Conservation (phyloP, 2,797 vertebrate genomes). For the Sphaeramia orbicularis region DNA sequence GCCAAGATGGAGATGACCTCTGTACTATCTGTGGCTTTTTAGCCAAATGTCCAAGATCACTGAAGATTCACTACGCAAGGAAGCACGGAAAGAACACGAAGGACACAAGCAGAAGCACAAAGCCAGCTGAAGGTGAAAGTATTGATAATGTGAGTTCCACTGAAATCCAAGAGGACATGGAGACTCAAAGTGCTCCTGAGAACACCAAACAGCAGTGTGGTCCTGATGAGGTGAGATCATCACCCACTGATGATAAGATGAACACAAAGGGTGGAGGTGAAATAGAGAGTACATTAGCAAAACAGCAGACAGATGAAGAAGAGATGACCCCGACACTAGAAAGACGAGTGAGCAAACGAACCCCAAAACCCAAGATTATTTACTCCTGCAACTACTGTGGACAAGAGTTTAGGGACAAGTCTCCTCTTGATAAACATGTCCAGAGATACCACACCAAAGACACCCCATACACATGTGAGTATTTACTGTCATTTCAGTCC, state of each 20-base stretch:
- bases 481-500: slow-evolving; percentile 66
- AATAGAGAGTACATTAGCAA: slow-evolving; percentile 77
- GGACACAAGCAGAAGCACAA: slow-evolving; percentile 21
- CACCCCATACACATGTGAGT: slow-evolving; percentile 83
- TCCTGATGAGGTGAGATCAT: slow-evolving; percentile 42
- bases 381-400: slow-evolving; percentile 85
- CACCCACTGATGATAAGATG: slow-evolving; percentile 75
- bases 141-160: slow-evolving; percentile 18
- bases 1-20: slow-evolving; percentile 44
- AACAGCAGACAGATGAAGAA: slow-evolving; percentile 76
- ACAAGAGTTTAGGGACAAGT: slow-evolving; percentile 79
- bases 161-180: slow-evolving; percentile 45
- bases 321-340: slow-evolving; percentile 70
- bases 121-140: slow-evolving; percentile 24
- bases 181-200: slow-evolving; percentile 57
- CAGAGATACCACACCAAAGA: slow-evolving; percentile 83
- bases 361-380: slow-evolving; percentile 74
- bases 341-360: slow-evolving; percentile 78
- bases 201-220: slow-evolving; percentile 53
- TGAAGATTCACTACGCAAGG: slow-evolving; percentile 84
- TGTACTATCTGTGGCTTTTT: slow-evolving; percentile 77
- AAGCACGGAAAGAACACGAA: slow-evolving; percentile 71
- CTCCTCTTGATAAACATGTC: slow-evolving; percentile 81
- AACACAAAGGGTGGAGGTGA: slow-evolving; percentile 72
- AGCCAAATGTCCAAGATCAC: slow-evolving; percentile 80